phyloP scores from a whole-genome alignment of 2,797 vertebrate species.

The Helarctos malayanus region DNA sequence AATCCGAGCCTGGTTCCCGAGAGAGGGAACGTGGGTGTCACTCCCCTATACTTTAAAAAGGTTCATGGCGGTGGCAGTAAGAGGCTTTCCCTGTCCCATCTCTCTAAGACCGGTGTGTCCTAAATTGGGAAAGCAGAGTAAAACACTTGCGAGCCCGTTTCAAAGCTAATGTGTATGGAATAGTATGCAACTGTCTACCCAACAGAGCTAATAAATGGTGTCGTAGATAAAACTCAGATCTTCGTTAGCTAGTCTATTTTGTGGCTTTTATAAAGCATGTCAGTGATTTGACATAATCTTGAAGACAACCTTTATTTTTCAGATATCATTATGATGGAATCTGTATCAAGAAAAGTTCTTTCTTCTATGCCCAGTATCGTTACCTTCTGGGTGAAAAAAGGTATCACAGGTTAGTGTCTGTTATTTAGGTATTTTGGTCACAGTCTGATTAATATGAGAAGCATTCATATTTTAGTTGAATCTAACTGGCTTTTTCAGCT shows the following conservation, averaged over 20 bases:
- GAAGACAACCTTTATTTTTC: background rate
- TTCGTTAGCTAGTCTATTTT: background rate
- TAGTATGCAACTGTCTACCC: background rate
- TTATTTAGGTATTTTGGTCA: background rate
- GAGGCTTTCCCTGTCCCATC: background rate
- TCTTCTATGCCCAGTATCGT: slow-evolving; percentile 86
- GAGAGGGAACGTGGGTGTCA: background rate
- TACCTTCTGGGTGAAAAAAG: slow-evolving; percentile 83
- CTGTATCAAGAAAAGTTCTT: slow-evolving; percentile 86
- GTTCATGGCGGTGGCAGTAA: fast-evolving
- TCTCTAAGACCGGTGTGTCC: background rate
- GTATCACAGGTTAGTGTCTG: slow-evolving; percentile 82
- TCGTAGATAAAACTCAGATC: background rate
- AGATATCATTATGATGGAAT: slow-evolving; percentile 89
- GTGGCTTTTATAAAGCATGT: background rate
- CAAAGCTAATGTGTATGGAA: background rate
- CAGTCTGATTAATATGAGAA: background rate
- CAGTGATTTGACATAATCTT: background rate
- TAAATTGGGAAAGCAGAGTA: background rate
- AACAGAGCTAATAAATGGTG: background rate
- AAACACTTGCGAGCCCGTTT: background rate
- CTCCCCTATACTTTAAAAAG: background rate
- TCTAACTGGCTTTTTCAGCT: background rate
- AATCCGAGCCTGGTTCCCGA: background rate
- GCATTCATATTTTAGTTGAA: background rate